These are phyloP conservation scores for Girardia tigrina DNA, from an alignment of 2,888 invertebrate genomes.

Conservation along the genomic window DNA sequence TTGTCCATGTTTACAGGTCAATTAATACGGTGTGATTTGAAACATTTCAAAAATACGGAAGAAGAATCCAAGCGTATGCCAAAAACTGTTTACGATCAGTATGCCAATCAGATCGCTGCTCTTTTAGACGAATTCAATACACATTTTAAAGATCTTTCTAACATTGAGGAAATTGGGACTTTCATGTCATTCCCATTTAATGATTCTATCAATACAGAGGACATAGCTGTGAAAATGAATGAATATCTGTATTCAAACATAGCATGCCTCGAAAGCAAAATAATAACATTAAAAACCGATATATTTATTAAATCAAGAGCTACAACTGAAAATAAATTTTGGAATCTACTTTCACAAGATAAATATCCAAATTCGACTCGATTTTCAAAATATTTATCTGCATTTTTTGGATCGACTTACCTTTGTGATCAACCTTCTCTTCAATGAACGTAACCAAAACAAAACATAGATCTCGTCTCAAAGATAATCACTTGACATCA, in stretches of 20 bases:
- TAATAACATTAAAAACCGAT: slow-evolving; percentile 2
- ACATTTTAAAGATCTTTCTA: slow-evolving; percentile 9
- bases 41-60: slow-evolving; percentile 7
- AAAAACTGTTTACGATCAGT: slow-evolving; percentile 4
- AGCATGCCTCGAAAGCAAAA: background rate
- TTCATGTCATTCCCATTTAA: background rate
- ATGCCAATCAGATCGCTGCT: background rate
- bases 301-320: slow-evolving; percentile 17
- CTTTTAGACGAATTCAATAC: slow-evolving; percentile 7
- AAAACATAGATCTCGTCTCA: background rate
- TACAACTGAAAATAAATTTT: slow-evolving; percentile 1
- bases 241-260: background rate
- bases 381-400: background rate
- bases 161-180: background rate
- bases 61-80: background rate
- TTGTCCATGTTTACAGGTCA: background rate
- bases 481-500: background rate
- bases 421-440: slow-evolving; percentile 1
- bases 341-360: background rate
- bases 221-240: background rate
- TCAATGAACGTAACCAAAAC: slow-evolving; percentile 4
- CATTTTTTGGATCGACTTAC: slow-evolving; percentile 4
- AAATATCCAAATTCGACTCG: background rate
- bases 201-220: slow-evolving; percentile 16
- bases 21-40: background rate